Percentiles rank a stretch among this genome's conserved stretches.
Conservation (phyloP, 2,888 invertebrate genomes). For the Globia sparganii region DNA sequence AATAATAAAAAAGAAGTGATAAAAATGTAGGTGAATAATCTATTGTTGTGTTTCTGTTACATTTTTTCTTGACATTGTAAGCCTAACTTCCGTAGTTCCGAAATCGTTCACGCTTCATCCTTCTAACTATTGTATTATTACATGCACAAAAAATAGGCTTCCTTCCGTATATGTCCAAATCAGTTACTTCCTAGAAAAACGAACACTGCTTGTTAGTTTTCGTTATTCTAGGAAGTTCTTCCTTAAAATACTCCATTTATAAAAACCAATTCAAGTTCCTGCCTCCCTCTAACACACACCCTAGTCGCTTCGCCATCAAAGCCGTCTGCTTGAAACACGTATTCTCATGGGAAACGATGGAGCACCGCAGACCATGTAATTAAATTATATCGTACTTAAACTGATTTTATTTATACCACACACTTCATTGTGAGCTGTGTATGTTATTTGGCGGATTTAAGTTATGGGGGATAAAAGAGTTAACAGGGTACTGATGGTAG, state of each 20-base stretch:
- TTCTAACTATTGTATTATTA: background rate
- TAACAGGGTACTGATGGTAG: background rate
- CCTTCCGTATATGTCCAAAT: background rate
- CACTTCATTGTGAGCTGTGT: constrained; percentile 33
- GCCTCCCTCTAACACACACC: constrained; percentile 54
- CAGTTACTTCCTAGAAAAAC: background rate
- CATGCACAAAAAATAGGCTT: background rate
- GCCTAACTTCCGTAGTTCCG: background rate
- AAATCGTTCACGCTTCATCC: background rate
- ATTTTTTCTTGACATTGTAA: background rate
- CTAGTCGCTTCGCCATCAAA: constrained; percentile 74
- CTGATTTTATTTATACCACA: constrained; percentile 65
- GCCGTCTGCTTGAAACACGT: constrained; percentile 78
- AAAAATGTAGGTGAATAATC: no score
- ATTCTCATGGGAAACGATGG: constrained; percentile 76
- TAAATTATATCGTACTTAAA: constrained; percentile 75
- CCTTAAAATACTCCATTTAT: background rate
- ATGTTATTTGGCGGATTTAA: constrained; percentile 17
- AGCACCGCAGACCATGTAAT: constrained; percentile 71
- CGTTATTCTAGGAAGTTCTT: no score
- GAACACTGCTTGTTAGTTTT: no score
- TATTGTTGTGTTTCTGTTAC: background rate
- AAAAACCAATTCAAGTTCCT: background rate
- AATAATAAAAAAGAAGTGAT: no score
- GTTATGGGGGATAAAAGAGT: background rate